Percentiles rank a stretch among this genome's conserved stretches.
phyloP scores from a whole-genome alignment of 2,888 invertebrate genomes.

The Polia nebulosa region DNA sequence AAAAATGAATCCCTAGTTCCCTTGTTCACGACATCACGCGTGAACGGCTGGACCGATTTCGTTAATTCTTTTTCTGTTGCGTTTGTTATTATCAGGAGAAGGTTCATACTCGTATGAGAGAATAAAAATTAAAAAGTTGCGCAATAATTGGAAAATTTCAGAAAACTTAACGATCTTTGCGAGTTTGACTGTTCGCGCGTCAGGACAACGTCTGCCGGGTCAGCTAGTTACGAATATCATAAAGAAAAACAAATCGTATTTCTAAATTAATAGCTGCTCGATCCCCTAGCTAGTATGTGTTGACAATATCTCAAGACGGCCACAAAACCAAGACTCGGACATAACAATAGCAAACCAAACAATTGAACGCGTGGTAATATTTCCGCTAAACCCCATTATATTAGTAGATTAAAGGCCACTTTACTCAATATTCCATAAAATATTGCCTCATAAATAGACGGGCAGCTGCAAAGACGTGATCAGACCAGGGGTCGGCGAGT shows the following conservation, averaged over 20 bases:
- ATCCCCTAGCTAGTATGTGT: slow-evolving; percentile 50
- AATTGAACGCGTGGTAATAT: slow-evolving; percentile 80
- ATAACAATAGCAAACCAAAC: slow-evolving; percentile 84
- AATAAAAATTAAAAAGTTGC: too few species aligned
- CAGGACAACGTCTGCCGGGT: too few species aligned
- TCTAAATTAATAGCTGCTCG: slow-evolving; percentile 46
- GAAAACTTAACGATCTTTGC: too few species aligned
- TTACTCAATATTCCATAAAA: slow-evolving; percentile 90
- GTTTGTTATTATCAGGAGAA: too few species aligned
- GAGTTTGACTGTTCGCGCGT: too few species aligned
- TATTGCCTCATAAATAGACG: slow-evolving; percentile 89
- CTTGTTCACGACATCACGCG: too few species aligned
- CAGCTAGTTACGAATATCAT: slow-evolving; percentile 8
- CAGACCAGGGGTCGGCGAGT: slow-evolving; percentile 77
- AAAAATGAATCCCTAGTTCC: too few species aligned
- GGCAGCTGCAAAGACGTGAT: slow-evolving; percentile 88
- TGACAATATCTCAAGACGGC: slow-evolving; percentile 73
- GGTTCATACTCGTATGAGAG: too few species aligned
- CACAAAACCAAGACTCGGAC: slow-evolving; percentile 74
- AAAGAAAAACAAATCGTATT: slow-evolving; percentile 34
- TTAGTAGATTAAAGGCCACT: slow-evolving; percentile 90
- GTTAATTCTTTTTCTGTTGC: too few species aligned
- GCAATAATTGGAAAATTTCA: too few species aligned
- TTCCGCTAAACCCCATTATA: slow-evolving; percentile 85
- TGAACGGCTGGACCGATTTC: too few species aligned